These are phyloP conservation scores for Lochmaea capreae DNA, from an alignment of 2,888 invertebrate species.

Conservation along the genomic window DNA sequence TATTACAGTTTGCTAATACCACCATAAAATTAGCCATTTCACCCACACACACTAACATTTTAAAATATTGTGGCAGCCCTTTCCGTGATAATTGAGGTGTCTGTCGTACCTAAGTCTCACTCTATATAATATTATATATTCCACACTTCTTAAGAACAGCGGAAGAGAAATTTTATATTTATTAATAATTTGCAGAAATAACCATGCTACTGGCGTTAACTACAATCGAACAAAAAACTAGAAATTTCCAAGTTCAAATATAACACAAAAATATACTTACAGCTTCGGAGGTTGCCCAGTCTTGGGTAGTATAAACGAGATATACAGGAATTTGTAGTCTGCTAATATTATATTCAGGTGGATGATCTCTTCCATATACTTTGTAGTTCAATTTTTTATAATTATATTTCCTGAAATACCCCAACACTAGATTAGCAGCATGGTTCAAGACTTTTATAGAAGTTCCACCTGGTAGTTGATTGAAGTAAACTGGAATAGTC, in stretches of 20 bases:
- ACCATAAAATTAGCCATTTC: too few species aligned
- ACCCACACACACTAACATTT: too few species aligned
- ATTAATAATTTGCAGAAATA: too few species aligned
- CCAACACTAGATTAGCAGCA: conserved; percentile 57
- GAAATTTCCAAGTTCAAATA: neutral
- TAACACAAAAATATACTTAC: conserved; percentile 56
- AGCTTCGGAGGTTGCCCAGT: conserved; percentile 70
- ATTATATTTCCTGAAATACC: conserved; percentile 68
- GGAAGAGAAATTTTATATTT: too few species aligned
- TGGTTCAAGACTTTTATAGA: conserved; percentile 61
- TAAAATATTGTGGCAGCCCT: too few species aligned
- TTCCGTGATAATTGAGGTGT: too few species aligned
- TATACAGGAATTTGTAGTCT: conserved; percentile 68
- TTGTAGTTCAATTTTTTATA: conserved; percentile 65
- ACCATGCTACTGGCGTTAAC: too few species aligned
- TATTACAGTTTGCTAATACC: too few species aligned
- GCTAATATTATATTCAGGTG: conserved; percentile 68
- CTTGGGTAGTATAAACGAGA: conserved; percentile 69
- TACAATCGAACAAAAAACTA: neutral
- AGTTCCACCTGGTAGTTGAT: conserved; percentile 62
- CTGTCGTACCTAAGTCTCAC: too few species aligned
- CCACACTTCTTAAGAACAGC: too few species aligned
- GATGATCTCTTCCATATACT: conserved; percentile 66
- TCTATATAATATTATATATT: too few species aligned
- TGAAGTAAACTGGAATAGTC: conserved; percentile 60